A percentile compares a stretch with the other conserved stretches of the same genome.
phyloP scores from a whole-genome alignment of 2,113 vertebrate genomes.

The Hippocampus comes region DNA sequence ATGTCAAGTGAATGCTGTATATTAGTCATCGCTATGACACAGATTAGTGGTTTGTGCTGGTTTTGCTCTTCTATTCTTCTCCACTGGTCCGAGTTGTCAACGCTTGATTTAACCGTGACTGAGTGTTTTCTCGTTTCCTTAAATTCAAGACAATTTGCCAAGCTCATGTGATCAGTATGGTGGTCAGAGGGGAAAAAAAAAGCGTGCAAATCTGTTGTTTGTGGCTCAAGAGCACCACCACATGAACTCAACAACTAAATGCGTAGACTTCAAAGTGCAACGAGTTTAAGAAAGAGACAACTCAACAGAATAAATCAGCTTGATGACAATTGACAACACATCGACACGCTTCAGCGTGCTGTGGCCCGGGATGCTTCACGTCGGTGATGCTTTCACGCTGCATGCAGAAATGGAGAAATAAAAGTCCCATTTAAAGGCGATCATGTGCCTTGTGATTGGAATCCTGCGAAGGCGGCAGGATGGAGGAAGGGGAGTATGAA shows the following conservation, averaged over 20 bases:
- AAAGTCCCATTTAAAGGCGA: constrained; percentile 4
- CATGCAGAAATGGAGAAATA: background rate
- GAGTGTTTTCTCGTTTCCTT: background rate
- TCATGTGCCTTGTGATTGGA: background rate
- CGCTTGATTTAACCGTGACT: background rate
- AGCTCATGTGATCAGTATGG: constrained; percentile 1
- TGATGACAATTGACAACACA: background rate
- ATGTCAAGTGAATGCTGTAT: constrained; percentile 33
- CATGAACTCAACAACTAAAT: background rate
- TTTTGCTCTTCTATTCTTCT: constrained; percentile 13
- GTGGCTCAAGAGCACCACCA: background rate
- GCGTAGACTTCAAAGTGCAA: background rate
- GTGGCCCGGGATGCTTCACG: background rate
- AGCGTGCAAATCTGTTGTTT: background rate
- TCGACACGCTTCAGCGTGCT: constrained; percentile 10
- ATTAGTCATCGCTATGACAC: constrained; percentile 35
- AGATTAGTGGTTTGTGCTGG: constrained; percentile 14
- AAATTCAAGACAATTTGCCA: background rate
- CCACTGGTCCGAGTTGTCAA: background rate
- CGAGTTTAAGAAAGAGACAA: background rate
- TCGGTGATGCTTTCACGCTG: constrained; percentile 8
- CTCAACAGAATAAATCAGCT: background rate
- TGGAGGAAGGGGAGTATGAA: background rate
- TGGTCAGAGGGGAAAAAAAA: background rate
- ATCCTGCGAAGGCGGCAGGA: background rate